Evolutionary conservation across 2,888 invertebrate species (phyloP), one percentile per base, ranked within the genome.

Genomic region (Molorchus minor): DNA sequence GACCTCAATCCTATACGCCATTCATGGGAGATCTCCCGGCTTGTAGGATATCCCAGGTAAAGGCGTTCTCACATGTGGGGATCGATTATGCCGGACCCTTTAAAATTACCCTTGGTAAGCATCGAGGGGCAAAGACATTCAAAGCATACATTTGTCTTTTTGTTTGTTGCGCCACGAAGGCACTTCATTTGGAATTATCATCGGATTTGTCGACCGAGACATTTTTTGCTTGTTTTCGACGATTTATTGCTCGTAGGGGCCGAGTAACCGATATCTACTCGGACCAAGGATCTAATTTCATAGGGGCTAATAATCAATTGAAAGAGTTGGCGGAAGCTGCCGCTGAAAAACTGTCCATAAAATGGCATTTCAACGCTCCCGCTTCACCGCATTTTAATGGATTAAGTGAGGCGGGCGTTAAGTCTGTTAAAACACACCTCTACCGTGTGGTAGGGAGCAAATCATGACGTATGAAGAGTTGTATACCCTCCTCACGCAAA

Each of bases 391-490:
- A 30, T n/a, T n/a, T 16, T 17, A 41, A 41, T 17, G 46, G 46
- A n/a, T 13, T 46, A 3, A 16, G 29, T 3, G 46, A 46, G 16
- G 47, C 36, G 1, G 47, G 47, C 4, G 36, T 47, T 13, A 33
- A 35, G 12, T 35, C 47, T 13, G 36, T 47, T n/a, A 47, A 47
- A 19, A 16, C 16, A 8, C 47, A 47, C n/a, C 36, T 47, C 7
- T 13, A 21, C 2, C 35, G 47, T 16, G 35, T 47, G 1, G 17
- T 36, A 8, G 47, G 2, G 21, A 47, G 12, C 36, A 33, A 21
- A 21, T 35, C 12, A 10, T 35, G 2, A 47, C 16, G 4, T 47
- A 17, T n/a, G 47, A 47, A 15, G 35, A 47, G 16, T 19, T 47
- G 13, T 35, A 35, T 20, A 35, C 35, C 7, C 1, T 47, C 1